Evolutionary conservation across 2,888 invertebrate genomes (phyloP).

Genomic region (Piscicola geometra): DNA sequence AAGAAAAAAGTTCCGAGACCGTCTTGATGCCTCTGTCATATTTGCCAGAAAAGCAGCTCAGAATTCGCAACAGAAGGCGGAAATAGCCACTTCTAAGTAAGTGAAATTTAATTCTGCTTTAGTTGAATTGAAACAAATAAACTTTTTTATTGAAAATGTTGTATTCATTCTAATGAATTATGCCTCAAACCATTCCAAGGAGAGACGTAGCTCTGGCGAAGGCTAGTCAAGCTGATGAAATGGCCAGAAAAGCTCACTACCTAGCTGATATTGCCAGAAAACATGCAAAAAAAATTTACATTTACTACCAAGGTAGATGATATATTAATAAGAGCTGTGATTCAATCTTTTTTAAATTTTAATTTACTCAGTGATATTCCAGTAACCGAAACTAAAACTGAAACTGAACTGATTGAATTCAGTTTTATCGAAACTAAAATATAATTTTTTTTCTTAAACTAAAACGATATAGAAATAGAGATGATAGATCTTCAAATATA

Average conservation of each 20-base stretch:
- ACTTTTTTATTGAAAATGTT: no score
- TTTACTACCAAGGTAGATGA: not conserved
- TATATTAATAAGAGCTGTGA: not conserved
- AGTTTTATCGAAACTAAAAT: no score
- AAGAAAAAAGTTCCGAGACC: constrained; percentile 25
- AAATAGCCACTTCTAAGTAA: constrained; percentile 15
- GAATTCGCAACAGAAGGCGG: constrained; percentile 22
- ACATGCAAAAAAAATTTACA: constrained; percentile 23
- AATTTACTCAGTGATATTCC: no score
- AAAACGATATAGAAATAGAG: no score
- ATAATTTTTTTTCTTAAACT: no score
- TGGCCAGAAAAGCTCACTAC: constrained; percentile 21
- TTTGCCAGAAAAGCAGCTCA: constrained; percentile 30
- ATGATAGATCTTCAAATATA: no score
- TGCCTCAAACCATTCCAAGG: not conserved
- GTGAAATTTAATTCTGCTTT: no score
- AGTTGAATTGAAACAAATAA: no score
- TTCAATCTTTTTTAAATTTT: no score
- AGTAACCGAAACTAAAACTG: no score
- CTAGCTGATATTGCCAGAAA: constrained; percentile 28
- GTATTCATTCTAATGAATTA: no score
- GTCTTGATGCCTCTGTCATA: constrained; percentile 25
- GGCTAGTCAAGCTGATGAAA: constrained; percentile 20
- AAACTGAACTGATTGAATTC: no score
- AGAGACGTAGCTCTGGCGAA: constrained; percentile 13